Evolutionary conservation across 2,888 invertebrate species (phyloP), one percentile per base, ranked within the genome.

Genomic region (Pyrrhosoma nymphula): DNA sequence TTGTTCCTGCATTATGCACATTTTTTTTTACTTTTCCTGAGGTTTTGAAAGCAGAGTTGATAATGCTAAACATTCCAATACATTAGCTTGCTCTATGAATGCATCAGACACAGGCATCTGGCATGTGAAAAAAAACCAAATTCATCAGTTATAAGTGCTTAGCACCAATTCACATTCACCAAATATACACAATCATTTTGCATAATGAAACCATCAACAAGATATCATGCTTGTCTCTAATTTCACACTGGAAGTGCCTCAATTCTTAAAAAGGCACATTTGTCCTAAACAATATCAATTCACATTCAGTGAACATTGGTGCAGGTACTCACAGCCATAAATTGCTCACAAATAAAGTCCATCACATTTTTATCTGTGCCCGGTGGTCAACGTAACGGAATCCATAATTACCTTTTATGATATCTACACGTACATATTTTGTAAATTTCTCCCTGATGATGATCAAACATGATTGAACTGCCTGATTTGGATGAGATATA

Each of bases 261-360:
- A 91, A 4, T 26, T 63, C 82, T 82, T 69, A 35, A 2, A 30
- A 91, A 91, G 91, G 91, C 91, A 91, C 91, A 91, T 91, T 63
- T 35, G 0, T 60, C 26, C 60, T 60, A 60, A 91, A 63, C 39
- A 4, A n/a, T 56, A 56, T 55, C 91, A 63, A 91, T 60, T 91
- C 90, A 90, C 60, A 20, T 30, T 60, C 63, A 69, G 60, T 63
- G 91, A 91, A 91, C 39, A 63, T 91, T 91, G 63, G 91, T 91
- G 91, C 63, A 63, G 39, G 20, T 39, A 69, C 91, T 91, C 91
- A 91, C 91, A 91, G 91, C 91, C 91, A 91, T 69, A 39, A 63
- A 60, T 91, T 35, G 60, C 18, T 91, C 39, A 91, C 63, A 91
- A 69, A 60, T 91, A n/a, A 69, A 35, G 60, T 39, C 91, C 60